Evolutionary conservation across 2,113 vertebrate genomes (phyloP), one percentile per base, ranked within the genome.

Genomic region (Calcarius ornatus): DNA sequence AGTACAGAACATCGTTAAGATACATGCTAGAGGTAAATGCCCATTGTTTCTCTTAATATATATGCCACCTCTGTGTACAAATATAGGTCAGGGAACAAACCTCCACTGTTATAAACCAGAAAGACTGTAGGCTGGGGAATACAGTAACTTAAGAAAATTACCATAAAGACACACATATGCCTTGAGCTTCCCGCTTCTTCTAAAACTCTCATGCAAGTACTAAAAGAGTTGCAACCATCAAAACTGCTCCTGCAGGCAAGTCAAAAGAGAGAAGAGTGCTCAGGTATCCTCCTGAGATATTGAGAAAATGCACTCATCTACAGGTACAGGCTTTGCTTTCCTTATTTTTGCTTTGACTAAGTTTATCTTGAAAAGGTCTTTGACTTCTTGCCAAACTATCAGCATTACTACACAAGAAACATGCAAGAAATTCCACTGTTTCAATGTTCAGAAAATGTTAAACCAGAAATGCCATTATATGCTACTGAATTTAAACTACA

Each of bases 231-330:
- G 31, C 22, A 88, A 54, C 13, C 4, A 54, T 69, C 3, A 86
- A 83, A 81, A 56, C 28, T 43, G 12, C 11, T 60, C 25, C 31
- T 64, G 15, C 25, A 83, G 13, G 2, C 33, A 69, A 70, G 22
- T 59, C 12, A 80, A 54, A 85, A 33, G 21, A 40, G 21, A 81
- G 25, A 1, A 45, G 10, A 10, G 13, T 20, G 35, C 22, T 43
- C 11, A 9, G 12, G 19, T 43, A 43, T 3, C 7, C 19, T 68
- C 50, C 13, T 1, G 6, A 50, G 9, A 8, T 71, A 79, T 0
- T 50, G 43, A 66, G 17, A 57, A 78, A 70, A 88, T 3, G 3
- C 61, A 48, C 1, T 35, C 10, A 5, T 59, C 19, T n/a, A 70
- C 10, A n/a, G 64, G 11, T 12, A 51, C 3, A 47, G 15, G 4